Evolutionary conservation across 2,113 vertebrate species (phyloP).

Genomic region (Rousettus leschenaultii): DNA sequence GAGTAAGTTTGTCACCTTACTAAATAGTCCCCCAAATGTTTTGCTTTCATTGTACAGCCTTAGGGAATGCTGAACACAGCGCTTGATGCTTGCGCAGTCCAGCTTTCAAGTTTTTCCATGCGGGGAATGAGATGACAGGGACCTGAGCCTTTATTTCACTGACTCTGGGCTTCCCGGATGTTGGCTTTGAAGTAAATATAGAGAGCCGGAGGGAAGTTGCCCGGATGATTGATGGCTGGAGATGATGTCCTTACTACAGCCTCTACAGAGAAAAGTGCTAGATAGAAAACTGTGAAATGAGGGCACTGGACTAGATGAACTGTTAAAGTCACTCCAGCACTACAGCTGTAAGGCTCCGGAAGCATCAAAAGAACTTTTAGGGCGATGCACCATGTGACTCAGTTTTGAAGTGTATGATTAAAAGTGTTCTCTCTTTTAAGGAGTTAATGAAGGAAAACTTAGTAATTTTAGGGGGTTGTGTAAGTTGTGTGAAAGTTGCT

Average conservation of each 20-base stretch:
- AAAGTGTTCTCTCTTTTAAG: not conserved
- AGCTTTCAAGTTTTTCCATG: not conserved
- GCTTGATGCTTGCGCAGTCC: not conserved
- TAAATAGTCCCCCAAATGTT: not conserved
- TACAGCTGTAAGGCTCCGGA: not conserved
- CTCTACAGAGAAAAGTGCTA: not conserved
- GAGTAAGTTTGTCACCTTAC: slow-evolving; percentile 88
- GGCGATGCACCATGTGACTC: not conserved
- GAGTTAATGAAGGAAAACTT: not conserved
- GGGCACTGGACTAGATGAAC: not conserved
- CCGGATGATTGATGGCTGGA: not conserved
- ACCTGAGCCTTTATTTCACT: not conserved
- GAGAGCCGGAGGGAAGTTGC: not conserved
- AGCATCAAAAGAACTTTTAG: not conserved
- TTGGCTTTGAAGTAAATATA: not conserved
- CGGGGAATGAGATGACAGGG: not conserved
- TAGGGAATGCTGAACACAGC: too few species aligned
- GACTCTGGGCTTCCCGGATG: not conserved
- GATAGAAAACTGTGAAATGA: not conserved
- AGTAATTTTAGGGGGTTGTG: not conserved
- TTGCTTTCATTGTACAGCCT: not conserved
- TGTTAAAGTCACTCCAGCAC: not conserved
- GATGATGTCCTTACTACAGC: not conserved
- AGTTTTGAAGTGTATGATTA: not conserved
- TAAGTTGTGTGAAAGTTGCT: not conserved